These are phyloP conservation scores for Bibio marci DNA, from an alignment of 2,888 invertebrate genomes.

Conservation along the genomic window DNA sequence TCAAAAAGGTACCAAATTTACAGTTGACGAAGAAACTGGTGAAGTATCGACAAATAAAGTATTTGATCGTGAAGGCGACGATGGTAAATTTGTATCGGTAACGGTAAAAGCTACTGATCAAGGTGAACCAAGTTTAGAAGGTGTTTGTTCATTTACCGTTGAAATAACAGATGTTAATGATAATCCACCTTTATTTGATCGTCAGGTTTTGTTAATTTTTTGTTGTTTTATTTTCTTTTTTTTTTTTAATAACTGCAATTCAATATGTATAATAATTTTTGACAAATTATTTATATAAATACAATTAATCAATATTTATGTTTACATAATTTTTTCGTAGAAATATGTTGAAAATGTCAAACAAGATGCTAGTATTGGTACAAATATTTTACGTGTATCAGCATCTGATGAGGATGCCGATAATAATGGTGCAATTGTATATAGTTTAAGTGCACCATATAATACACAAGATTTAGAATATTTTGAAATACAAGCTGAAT, in stretches of 20 bases:
- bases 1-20: conserved; percentile 88
- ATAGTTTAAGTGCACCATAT: conserved; percentile 75
- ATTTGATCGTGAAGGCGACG: conserved; percentile 92
- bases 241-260: too few relatives aligned
- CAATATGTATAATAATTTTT: too few relatives aligned
- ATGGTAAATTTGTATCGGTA: conserved; percentile 89
- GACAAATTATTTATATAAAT: neutral
- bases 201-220: conserved; percentile 51
- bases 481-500: conserved; percentile 91
- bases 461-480: conserved; percentile 83
- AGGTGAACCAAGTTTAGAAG: conserved; percentile 93
- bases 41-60: conserved; percentile 91
- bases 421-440: conserved; percentile 88
- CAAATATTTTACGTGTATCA: conserved; percentile 84
- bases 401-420: conserved; percentile 96
- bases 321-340: conserved; percentile 44
- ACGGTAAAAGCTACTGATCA: conserved; percentile 97
- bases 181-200: conserved; percentile 86
- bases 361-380: conserved; percentile 90
- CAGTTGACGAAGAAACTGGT: conserved; percentile 88
- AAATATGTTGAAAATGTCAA: conserved; percentile 95
- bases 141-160: conserved; percentile 88
- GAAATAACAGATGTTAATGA: conserved; percentile 97
- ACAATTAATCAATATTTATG: conserved; percentile 1
- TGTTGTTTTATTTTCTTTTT: neutral